Percentiles rank a stretch among this genome's conserved stretches.
phyloP scores from a whole-genome alignment of 2,797 vertebrate genomes.

The Neostethus bicornis region DNA sequence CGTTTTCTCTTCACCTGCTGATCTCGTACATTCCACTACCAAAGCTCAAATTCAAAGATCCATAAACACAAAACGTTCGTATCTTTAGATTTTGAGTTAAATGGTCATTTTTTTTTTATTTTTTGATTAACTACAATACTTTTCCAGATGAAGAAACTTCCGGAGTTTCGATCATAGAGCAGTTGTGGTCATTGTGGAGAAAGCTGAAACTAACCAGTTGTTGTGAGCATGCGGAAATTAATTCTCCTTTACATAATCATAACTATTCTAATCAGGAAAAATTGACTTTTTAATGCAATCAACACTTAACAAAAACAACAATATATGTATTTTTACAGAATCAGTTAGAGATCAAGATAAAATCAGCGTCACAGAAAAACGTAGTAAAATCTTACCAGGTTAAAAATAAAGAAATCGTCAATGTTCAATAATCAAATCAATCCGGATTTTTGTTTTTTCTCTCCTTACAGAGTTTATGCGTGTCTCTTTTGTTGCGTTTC shows the following conservation, averaged over 20 bases:
- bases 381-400: slow-evolving; percentile 51
- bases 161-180: not conserved
- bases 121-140: not conserved
- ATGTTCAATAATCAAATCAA: too few species aligned
- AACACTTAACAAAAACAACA: not conserved
- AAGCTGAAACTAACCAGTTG: slow-evolving; percentile 6
- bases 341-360: rapidly evolving
- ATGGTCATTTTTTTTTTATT: not conserved
- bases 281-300: too few species aligned
- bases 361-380: slow-evolving; percentile 7
- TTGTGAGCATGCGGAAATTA: slow-evolving; percentile 71
- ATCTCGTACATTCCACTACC: not conserved
- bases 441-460: slow-evolving; percentile 27
- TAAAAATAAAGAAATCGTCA: slow-evolving; percentile 12
- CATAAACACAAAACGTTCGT: not conserved
- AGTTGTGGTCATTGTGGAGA: slow-evolving; percentile 24
- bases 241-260: too few species aligned
- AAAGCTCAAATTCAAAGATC: not conserved
- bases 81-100: slow-evolving; percentile 22
- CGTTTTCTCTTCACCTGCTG: slow-evolving; percentile 36
- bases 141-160: not conserved
- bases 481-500: slow-evolving; percentile 27
- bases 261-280: slow-evolving; percentile 8
- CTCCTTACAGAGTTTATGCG: slow-evolving; percentile 3
- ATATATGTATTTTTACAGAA: not conserved